Base-by-base conservation (phyloP, 2,113 vertebrate genomes). In the Chamaetylas fuelleborni region DNA sequence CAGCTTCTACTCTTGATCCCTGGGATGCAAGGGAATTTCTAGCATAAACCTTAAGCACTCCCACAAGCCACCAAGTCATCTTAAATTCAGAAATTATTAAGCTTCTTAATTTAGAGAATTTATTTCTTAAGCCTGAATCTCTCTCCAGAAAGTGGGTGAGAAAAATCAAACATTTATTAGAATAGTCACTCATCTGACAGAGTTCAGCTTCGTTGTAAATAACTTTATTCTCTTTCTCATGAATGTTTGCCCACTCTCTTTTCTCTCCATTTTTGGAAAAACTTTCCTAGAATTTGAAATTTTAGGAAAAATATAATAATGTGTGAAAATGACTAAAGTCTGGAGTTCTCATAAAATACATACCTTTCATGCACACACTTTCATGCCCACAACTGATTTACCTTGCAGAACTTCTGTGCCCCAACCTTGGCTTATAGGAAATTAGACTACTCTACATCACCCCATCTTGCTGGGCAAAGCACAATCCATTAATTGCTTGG, bases 31-130 rank as follows among this genome's bases (percentile, higher is more conserved):
- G 92, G 73, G 93, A 97, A 98, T 97, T 97, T 93, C 95, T 87
- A 96, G 93, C 66, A 93, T 96, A 97, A 98, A 97, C 57, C 42
- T 96, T 88, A 88, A 95, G 93, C 40, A 5, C 65, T 97, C 93
- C 91, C 72, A 74, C 84, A 96, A 97, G 97, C 78, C 96, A 96
- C 87, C n/a, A 28, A 96, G 94, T 97, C 92, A 95, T 91, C 95
- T 97, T 76, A 98, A 98, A 97, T 50, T 43, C 93, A 93, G 95
- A 96, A 97, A 97, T 95, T 92, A 98, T 96, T 98, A 98, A 98
- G 97, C 97, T 97, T 95, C 98, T 98, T 98, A 98, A 98, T 98
- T 98, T 97, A 98, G 94, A 90, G 89, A 92, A 93, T 98, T 96
- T 94, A 96, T 96, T 97, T 95, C 86, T 96, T 97, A 98, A 96